Evolutionary conservation across 2,888 invertebrate genomes (phyloP).

Genomic region (Andrena chrysosceles): DNA sequence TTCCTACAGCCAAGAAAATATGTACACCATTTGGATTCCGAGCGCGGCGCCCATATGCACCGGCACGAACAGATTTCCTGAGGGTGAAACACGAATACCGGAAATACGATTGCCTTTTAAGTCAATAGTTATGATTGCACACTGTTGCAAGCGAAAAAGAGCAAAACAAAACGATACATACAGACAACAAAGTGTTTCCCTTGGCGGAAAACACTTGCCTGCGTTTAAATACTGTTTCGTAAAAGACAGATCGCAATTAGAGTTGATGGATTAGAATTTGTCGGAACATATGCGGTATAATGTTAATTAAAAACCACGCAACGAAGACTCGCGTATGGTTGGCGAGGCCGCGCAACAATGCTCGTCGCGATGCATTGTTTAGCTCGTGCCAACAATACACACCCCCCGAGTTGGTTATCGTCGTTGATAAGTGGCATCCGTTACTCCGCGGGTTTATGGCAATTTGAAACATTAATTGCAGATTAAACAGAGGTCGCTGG

Average conservation of each 20-base stretch:
- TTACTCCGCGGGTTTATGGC: slow-evolving; percentile 79
- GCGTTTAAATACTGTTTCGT: too few relatives aligned
- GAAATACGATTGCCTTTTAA: slow-evolving; percentile 43
- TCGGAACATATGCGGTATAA: background rate
- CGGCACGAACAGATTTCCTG: slow-evolving; percentile 46
- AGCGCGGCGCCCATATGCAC: slow-evolving; percentile 23
- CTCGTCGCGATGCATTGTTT: slow-evolving; percentile 42
- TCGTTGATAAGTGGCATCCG: slow-evolving; percentile 81
- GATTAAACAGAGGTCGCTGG: slow-evolving; percentile 81
- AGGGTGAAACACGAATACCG: slow-evolving; percentile 7
- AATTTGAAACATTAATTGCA: slow-evolving; percentile 84
- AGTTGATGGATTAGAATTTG: background rate
- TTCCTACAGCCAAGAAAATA: slow-evolving; percentile 71
- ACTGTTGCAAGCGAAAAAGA: too few relatives aligned
- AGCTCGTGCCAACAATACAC: slow-evolving; percentile 46
- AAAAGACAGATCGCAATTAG: background rate
- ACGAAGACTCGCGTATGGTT: background rate
- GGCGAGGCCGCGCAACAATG: slow-evolving; percentile 37
- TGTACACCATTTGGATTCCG: slow-evolving; percentile 72
- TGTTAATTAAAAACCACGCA: background rate
- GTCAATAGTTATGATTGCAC: slow-evolving; percentile 25
- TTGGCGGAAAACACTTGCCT: too few relatives aligned
- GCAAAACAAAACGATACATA: background rate
- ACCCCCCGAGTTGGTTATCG: slow-evolving; percentile 72
- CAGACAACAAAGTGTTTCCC: too few relatives aligned